Percentiles rank a stretch among this genome's conserved stretches.
phyloP scores from a whole-genome alignment of 2,797 vertebrate species.

The Propithecus deckenii region DNA sequence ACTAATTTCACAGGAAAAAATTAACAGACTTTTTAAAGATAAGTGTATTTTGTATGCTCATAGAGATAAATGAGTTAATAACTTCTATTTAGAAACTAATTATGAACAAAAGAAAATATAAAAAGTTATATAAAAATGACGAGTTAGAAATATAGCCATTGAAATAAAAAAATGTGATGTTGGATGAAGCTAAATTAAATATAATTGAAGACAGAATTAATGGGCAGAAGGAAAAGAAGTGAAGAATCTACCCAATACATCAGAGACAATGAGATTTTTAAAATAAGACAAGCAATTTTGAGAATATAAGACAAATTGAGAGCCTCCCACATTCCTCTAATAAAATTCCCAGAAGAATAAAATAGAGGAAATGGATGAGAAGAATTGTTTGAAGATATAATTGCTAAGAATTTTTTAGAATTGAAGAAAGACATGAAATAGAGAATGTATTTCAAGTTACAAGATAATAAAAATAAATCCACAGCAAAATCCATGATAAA shows the following conservation, averaged over 20 bases:
- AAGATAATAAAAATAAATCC: neutral
- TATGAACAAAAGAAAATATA: conserved; percentile 16
- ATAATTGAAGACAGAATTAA: neutral
- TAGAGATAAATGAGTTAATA: neutral
- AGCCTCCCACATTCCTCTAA: neutral
- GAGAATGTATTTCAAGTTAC: neutral
- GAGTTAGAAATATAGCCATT: neutral
- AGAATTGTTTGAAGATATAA: neutral
- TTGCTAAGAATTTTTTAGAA: neutral
- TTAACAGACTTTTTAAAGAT: neutral
- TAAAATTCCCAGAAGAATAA: neutral
- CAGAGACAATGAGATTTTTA: neutral
- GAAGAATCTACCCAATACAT: neutral
- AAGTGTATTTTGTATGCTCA: neutral
- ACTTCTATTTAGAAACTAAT: conserved; percentile 29
- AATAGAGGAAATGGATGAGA: neutral
- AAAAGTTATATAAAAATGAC: neutral
- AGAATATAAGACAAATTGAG: neutral
- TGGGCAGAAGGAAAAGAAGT: neutral
- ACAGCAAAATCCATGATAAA: neutral
- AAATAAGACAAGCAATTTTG: neutral
- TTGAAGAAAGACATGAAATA: neutral
- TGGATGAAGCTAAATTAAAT: conserved; percentile 12
- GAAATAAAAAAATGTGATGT: neutral
- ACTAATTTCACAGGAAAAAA: conserved; percentile 11